A percentile compares a stretch with the other conserved stretches of the same genome.
These are phyloP conservation scores for Amphipoea lucens DNA, from an alignment of 2,888 invertebrate genomes.

Conservation along the genomic window DNA sequence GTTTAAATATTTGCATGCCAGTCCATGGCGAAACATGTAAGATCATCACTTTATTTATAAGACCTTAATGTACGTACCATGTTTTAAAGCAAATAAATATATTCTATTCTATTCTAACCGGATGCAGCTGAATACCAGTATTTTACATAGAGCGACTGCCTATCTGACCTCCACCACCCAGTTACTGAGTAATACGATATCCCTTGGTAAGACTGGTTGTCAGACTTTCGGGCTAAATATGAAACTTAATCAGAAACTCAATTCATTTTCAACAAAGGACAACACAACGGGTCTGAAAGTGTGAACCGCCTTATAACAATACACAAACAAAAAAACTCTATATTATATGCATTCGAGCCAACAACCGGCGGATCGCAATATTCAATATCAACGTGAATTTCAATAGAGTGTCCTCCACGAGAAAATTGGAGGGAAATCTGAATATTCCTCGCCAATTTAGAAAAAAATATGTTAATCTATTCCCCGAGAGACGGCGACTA, in stretches of 20 bases:
- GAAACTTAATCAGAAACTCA: conserved; percentile 51
- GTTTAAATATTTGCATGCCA: too few species aligned
- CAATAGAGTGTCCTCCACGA: conserved; percentile 83
- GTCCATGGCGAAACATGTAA: too few species aligned
- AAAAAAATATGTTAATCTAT: conserved; percentile 87
- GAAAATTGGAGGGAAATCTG: conserved; percentile 86
- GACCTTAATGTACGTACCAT: too few species aligned
- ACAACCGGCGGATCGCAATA: conserved; percentile 78
- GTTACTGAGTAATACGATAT: too few species aligned
- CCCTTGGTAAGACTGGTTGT: too few species aligned
- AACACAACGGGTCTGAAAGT: conserved; percentile 49
- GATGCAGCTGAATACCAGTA: too few species aligned
- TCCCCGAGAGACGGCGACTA: conserved; percentile 79
- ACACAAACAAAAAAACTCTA: conserved; percentile 69
- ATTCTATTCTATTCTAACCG: too few species aligned
- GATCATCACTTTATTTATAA: too few species aligned
- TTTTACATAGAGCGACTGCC: too few species aligned
- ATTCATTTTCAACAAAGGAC: conserved; percentile 63
- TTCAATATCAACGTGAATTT: conserved; percentile 86
- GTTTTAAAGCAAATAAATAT: too few species aligned
- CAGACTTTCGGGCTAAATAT: conserved; percentile 5
- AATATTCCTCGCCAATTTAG: conserved; percentile 85
- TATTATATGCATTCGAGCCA: conserved; percentile 77
- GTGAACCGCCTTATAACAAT: conserved; percentile 70
- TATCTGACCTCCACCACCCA: too few species aligned